A percentile compares a stretch with the other conserved stretches of the same genome.
Conservation (phyloP, 2,888 invertebrate genomes). For the Dioctria linearis region DNA sequence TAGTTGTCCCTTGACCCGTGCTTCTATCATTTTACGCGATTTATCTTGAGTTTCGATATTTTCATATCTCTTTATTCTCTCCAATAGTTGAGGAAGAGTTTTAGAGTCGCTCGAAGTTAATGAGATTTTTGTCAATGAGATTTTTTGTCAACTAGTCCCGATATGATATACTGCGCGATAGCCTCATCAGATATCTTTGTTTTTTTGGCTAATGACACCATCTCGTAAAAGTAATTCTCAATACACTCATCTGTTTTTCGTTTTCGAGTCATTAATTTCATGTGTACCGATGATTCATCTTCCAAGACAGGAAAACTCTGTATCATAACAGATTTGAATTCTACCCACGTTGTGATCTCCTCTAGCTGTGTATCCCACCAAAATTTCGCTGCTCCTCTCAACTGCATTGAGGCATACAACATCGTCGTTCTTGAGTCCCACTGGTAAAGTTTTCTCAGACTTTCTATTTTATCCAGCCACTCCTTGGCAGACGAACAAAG, state of each 20-base stretch:
- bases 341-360: no score
- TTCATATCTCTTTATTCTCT: background rate
- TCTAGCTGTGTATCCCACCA: no score
- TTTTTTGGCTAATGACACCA: background rate
- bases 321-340: no score
- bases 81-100: background rate
- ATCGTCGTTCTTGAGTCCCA: no score
- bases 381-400: no score
- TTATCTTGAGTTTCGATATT: background rate
- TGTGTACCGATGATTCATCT: background rate
- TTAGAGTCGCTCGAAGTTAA: background rate
- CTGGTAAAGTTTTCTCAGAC: no score
- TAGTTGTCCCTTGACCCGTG: no score
- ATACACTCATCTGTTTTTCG: background rate
- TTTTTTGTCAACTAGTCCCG: slow-evolving; percentile 8
- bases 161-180: slow-evolving; percentile 60
- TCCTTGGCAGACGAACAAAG: no score
- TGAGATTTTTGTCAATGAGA: slow-evolving; percentile 11
- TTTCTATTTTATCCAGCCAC: no score
- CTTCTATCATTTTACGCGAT: background rate
- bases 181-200: slow-evolving; percentile 60
- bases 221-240: background rate
- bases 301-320: no score
- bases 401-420: no score
- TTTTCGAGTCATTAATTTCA: background rate